Base-by-base conservation (phyloP, 1,140 invertebrate species). In the Solen grandis region DNA sequence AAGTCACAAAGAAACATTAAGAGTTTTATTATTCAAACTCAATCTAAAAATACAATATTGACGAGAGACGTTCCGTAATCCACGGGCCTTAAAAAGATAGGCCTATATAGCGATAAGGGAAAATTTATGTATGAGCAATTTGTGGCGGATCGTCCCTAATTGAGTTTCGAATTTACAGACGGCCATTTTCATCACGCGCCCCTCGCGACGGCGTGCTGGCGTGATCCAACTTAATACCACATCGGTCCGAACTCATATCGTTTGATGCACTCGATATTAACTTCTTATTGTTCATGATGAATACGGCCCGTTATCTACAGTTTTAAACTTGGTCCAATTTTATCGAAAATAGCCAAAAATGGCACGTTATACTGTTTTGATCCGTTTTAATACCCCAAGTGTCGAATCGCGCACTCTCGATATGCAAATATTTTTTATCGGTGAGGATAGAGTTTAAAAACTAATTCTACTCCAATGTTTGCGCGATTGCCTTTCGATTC, bases 111-210 rank as follows among this genome's bases (percentile, higher is more conserved):
- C 55, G 75, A 78, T 78, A 78, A 78, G 75, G 66, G 75, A 78
- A 78, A 78, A 78, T 78, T 78, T 78, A 78, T 78, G 75, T 78
- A 78, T 78, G 75, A 78, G 75, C 75, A 78, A 78, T 78, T 78
- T 66, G 75, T 36, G 57, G 29, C n/a, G 75, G 75, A 68, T 78
- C 50, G 65, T 8, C 10, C 31, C 63, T 78, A 78, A 78, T 78
- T 78, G 75, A 78, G 75, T 78, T 78, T 78, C 75, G 46, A 66
- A 50, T 68, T 57, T 41, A 46, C 54, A 60, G 66, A 68, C 50
- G 57, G 60, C 41, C 36, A 69, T 66, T 78, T 78, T 78, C 75
- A 78, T 78, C 75, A 68, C 52, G 62, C 22, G 3, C 25, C 19
- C 46, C 46, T 36, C 59, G 50, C 75, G 54, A 16, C 14, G 31